These are phyloP conservation scores for Heliconius aoede DNA, from an alignment of 2,888 invertebrate genomes.

Conservation along the genomic window DNA sequence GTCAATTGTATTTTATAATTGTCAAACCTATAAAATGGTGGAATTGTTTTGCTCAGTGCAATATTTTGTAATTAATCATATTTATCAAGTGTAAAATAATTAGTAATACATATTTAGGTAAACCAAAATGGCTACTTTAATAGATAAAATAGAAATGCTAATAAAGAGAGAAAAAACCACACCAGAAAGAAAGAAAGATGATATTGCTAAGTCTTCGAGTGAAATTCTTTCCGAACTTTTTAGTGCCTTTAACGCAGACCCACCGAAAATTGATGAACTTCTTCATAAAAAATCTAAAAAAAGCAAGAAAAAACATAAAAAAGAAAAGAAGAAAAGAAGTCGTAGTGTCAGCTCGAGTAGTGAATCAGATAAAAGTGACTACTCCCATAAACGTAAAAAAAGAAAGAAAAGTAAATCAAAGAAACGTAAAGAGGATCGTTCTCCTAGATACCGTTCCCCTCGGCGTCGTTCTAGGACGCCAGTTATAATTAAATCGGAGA, in stretches of 20 bases:
- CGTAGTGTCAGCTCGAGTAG: conserved; percentile 70
- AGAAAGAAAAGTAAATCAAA: conserved; percentile 81
- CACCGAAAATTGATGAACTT: conserved; percentile 82
- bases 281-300: conserved; percentile 78
- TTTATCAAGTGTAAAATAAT: not conserved
- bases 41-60: conserved; percentile 20
- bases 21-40: conserved; percentile 30
- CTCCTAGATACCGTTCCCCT: conserved; percentile 58
- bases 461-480: conserved; percentile 61
- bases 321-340: conserved; percentile 81
- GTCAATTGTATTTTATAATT: not conserved
- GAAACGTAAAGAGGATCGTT: conserved; percentile 62
- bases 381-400: conserved; percentile 83
- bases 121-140: conserved; percentile 67
- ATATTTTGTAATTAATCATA: conserved; percentile 14
- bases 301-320: conserved; percentile 85
- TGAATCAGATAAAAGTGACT: conserved; percentile 73
- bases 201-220: conserved; percentile 86
- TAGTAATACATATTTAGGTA: not conserved
- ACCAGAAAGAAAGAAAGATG: conserved; percentile 73
- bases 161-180: conserved; percentile 78
- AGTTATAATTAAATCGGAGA: conserved; percentile 47
- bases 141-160: conserved; percentile 74
- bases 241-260: conserved; percentile 89
- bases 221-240: conserved; percentile 93